phyloP scores from a whole-genome alignment of 2,113 vertebrate species.

The Trinectes maculatus region DNA sequence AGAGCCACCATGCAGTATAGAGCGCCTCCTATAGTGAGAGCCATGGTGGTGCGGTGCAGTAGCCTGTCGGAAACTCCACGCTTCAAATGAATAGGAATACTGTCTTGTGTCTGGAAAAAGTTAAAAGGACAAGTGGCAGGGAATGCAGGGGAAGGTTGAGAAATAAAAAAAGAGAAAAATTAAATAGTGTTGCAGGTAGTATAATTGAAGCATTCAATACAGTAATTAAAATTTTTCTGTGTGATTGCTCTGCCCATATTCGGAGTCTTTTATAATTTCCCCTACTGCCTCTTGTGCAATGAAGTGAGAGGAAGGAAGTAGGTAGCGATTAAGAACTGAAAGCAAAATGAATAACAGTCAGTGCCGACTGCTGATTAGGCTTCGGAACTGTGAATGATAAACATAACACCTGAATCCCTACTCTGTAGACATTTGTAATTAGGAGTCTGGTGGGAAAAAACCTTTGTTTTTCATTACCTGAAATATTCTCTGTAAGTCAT shows the following conservation, averaged over 20 bases:
- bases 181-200: not conserved
- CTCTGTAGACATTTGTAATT: not conserved
- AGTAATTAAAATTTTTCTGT: slow-evolving; percentile 34
- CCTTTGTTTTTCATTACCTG: slow-evolving; percentile 81
- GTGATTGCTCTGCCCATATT: not conserved
- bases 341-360: slow-evolving; percentile 21
- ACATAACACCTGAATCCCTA: not conserved
- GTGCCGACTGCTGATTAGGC: slow-evolving; percentile 15
- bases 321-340: slow-evolving; percentile 8
- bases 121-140: not conserved
- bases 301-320: not conserved
- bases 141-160: not conserved
- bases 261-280: slow-evolving; percentile 7
- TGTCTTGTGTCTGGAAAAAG: slow-evolving; percentile 83
- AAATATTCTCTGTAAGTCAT: slow-evolving; percentile 90
- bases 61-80: slow-evolving; percentile 88
- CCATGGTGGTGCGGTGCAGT: slow-evolving; percentile 97
- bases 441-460: not conserved
- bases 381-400: not conserved
- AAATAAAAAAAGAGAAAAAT: not conserved
- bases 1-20: slow-evolving; percentile 93
- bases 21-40: slow-evolving; percentile 91
- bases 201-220: not conserved
- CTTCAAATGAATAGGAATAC: slow-evolving; percentile 90
- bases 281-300: slow-evolving; percentile 4